These are phyloP conservation scores for Eulacestoma nigropectus DNA, from an alignment of 2,113 vertebrate genomes.

Conservation along the genomic window DNA sequence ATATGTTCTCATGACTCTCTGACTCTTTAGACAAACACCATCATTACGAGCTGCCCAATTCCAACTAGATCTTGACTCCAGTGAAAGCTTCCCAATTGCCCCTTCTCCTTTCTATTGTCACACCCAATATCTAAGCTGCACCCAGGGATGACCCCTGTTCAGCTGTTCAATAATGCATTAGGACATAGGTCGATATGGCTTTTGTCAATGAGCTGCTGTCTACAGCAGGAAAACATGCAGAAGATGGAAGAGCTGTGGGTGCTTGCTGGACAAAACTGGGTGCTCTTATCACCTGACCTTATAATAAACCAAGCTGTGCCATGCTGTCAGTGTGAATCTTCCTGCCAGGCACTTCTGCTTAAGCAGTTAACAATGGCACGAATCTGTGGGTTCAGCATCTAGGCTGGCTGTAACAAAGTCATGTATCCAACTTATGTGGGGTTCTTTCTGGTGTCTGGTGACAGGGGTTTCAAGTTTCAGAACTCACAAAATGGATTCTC, in stretches of 20 bases:
- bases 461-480: neutral
- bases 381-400: neutral
- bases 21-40: neutral
- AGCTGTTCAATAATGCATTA: neutral
- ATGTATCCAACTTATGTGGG: neutral
- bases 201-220: neutral
- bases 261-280: neutral
- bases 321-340: neutral
- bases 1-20: neutral
- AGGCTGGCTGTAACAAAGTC: neutral
- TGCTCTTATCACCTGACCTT: neutral
- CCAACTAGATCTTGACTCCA: neutral
- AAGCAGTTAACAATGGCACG: neutral
- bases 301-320: neutral
- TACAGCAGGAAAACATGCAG: neutral
- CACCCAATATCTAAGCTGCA: neutral
- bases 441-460: neutral
- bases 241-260: neutral
- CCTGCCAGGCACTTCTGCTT: neutral
- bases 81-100: neutral
- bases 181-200: neutral
- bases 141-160: neutral
- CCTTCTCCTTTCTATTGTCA: neutral
- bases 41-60: neutral
- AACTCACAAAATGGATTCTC: neutral